phyloP scores from a whole-genome alignment of 1,140 invertebrate genomes.

The Limonius californicus region DNA sequence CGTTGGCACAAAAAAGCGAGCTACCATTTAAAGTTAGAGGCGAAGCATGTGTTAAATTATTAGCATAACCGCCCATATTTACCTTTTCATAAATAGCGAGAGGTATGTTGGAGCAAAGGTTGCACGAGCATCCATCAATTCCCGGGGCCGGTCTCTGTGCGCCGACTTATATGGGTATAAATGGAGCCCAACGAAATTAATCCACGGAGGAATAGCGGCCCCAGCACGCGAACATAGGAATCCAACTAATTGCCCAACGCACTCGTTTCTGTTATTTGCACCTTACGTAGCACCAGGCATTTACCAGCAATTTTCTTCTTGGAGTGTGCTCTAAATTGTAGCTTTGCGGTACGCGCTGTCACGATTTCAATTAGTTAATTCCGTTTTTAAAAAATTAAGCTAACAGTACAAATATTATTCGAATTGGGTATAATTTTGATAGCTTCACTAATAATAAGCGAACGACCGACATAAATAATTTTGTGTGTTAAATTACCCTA shows the following conservation, averaged over 20 bases:
- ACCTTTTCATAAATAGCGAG: constrained; percentile 9
- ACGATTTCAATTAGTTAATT: too few species aligned
- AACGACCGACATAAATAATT: too few species aligned
- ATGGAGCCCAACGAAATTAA: constrained; percentile 6
- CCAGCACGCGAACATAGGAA: constrained; percentile 5
- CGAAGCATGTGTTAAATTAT: constrained; percentile 1
- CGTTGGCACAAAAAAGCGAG: too few species aligned
- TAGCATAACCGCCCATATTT: constrained; percentile 1
- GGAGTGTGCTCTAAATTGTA: too few species aligned
- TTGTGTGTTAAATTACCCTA: too few species aligned
- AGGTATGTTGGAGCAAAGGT: constrained; percentile 9
- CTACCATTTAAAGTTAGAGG: neutral
- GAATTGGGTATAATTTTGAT: too few species aligned
- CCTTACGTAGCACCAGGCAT: too few species aligned
- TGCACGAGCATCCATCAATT: constrained; percentile 6
- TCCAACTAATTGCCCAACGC: constrained; percentile 4
- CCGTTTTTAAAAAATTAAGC: too few species aligned
- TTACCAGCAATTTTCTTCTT: too few species aligned
- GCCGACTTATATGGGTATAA: constrained; percentile 4
- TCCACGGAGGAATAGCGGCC: neutral
- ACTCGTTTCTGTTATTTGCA: constrained; percentile 7
- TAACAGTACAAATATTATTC: too few species aligned
- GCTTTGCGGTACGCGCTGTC: too few species aligned
- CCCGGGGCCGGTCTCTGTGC: neutral
- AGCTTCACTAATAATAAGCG: too few species aligned